These are phyloP conservation scores for Pseudomyrmex dendroicus DNA, from an alignment of 1,140 invertebrate species.

Conservation along the genomic window DNA sequence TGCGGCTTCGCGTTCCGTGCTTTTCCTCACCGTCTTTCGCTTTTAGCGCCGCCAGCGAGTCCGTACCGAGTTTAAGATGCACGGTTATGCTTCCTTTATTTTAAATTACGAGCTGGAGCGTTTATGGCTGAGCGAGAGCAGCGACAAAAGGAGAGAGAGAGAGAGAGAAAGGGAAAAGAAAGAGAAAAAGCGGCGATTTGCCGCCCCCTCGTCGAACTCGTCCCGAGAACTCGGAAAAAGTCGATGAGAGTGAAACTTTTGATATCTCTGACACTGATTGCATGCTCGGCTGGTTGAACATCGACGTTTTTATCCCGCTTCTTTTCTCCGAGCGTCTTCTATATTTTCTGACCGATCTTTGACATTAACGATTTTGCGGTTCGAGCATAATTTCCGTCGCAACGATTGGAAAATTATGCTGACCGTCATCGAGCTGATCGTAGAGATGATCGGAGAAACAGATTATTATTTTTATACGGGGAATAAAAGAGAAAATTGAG, in stretches of 20 bases:
- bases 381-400: constrained; percentile 34
- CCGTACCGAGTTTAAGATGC: constrained; percentile 73
- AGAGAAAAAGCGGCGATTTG: constrained; percentile 43
- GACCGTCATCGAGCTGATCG: constrained; percentile 10
- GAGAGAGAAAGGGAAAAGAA: neutral
- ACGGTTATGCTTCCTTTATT: constrained; percentile 76
- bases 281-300: constrained; percentile 58
- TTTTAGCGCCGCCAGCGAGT: constrained; percentile 44
- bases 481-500: neutral
- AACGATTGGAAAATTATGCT: constrained; percentile 46
- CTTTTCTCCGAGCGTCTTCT: constrained; percentile 36
- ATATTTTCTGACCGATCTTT: constrained; percentile 34
- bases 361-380: constrained; percentile 37
- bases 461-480: neutral
- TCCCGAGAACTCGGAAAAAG: constrained; percentile 62
- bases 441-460: neutral
- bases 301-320: constrained; percentile 48
- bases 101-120: constrained; percentile 76
- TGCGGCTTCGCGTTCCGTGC: constrained; percentile 49
- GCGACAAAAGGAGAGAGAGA: constrained; percentile 40
- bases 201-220: constrained; percentile 66
- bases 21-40: constrained; percentile 30
- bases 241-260: constrained; percentile 63
- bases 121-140: constrained; percentile 71
- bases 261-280: constrained; percentile 61